phyloP scores from a whole-genome alignment of 2,888 invertebrate genomes.

The Autographa gamma region DNA sequence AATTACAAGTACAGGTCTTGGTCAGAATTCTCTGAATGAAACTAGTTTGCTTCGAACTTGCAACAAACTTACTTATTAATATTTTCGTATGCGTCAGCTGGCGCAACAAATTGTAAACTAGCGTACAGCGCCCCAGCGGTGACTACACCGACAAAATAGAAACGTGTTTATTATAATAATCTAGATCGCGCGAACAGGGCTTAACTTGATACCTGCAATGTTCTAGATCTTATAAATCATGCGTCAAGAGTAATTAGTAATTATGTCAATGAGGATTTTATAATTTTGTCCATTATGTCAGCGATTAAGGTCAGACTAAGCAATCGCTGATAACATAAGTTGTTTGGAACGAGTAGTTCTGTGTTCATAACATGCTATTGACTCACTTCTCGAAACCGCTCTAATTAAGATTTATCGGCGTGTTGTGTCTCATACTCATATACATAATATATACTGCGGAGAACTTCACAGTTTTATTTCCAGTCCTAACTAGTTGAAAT shows the following conservation, averaged over 20 bases:
- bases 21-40: slow-evolving; percentile 23
- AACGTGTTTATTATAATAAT: slow-evolving; percentile 11
- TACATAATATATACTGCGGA: not conserved
- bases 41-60: slow-evolving; percentile 20
- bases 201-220: not conserved
- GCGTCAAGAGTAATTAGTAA: slow-evolving; percentile 32
- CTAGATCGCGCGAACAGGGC: slow-evolving; percentile 14
- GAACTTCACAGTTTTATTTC: slow-evolving; percentile 36
- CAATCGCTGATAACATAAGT: slow-evolving; percentile 20
- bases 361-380: slow-evolving; percentile 7
- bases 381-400: slow-evolving; percentile 18
- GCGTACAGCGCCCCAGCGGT: not conserved
- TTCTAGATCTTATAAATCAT: slow-evolving; percentile 23
- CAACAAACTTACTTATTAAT: slow-evolving; percentile 26
- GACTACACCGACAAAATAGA: slow-evolving; percentile 15
- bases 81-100: slow-evolving; percentile 30
- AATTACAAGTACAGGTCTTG: slow-evolving; percentile 20
- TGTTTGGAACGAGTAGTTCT: slow-evolving; percentile 9
- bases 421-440: not conserved
- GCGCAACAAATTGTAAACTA: slow-evolving; percentile 29
- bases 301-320: slow-evolving; percentile 28
- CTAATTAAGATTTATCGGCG: slow-evolving; percentile 24
- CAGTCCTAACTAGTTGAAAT: slow-evolving; percentile 41
- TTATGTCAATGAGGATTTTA: slow-evolving; percentile 29
- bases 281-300: slow-evolving; percentile 18